These are phyloP conservation scores for Lemur catta DNA, from an alignment of 2,797 vertebrate genomes.

Conservation along the genomic window DNA sequence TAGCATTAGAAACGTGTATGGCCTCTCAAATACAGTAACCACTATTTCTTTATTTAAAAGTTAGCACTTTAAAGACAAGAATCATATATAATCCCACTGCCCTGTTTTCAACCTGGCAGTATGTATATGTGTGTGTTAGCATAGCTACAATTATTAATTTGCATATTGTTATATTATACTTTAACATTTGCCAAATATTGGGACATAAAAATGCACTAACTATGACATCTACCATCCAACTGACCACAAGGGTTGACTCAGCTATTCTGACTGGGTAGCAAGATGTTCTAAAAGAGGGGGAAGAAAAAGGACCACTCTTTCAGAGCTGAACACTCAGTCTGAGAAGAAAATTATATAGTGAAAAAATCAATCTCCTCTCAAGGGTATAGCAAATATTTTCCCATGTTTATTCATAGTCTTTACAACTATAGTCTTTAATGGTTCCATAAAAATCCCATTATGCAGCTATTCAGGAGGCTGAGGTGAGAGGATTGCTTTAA, in stretches of 20 bases:
- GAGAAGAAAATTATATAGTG: background rate
- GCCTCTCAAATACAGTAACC: background rate
- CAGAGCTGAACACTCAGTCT: background rate
- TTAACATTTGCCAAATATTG: slow-evolving; percentile 38
- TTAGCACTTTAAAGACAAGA: slow-evolving; percentile 9
- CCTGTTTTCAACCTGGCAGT: background rate
- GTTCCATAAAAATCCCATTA: background rate
- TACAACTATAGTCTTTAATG: background rate
- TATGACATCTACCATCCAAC: background rate
- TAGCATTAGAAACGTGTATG: background rate
- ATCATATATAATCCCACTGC: background rate
- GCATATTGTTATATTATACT: background rate
- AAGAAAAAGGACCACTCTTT: background rate
- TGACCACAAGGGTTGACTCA: background rate
- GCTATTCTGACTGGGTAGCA: background rate
- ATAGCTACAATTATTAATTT: slow-evolving; percentile 16
- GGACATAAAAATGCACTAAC: background rate
- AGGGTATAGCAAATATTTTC: background rate
- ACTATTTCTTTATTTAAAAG: background rate
- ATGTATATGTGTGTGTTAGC: background rate
- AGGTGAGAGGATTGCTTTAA: too few relatives aligned
- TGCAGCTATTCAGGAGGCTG: background rate
- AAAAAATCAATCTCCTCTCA: background rate
- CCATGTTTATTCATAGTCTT: background rate
- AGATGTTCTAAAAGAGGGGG: background rate